Conservation (phyloP, 1,140 invertebrate genomes). For the Dendrolimus punctatus region DNA sequence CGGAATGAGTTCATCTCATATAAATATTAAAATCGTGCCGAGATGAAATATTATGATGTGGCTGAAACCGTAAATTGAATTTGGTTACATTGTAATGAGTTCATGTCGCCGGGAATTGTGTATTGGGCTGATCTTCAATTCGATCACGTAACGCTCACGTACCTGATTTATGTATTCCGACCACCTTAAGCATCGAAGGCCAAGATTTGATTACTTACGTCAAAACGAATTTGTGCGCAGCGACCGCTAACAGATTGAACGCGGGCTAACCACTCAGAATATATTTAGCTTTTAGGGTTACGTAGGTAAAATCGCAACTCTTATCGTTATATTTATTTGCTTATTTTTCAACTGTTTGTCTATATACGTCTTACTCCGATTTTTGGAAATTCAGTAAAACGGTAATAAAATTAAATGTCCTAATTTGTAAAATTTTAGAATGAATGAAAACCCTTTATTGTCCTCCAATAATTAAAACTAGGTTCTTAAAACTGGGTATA, state of each 20-base stretch:
- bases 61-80: slow-evolving; percentile 59
- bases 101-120: slow-evolving; percentile 53
- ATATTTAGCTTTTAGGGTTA: slow-evolving; percentile 13
- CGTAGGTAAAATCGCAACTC: not conserved
- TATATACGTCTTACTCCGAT: too few species aligned
- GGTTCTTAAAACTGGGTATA: too few species aligned
- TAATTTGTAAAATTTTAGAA: too few species aligned
- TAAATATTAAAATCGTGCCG: slow-evolving; percentile 31
- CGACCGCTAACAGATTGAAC: slow-evolving; percentile 30
- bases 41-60: slow-evolving; percentile 60
- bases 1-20: slow-evolving; percentile 27
- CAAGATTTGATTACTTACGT: slow-evolving; percentile 58
- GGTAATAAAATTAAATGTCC: too few species aligned
- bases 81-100: slow-evolving; percentile 67
- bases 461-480: too few species aligned
- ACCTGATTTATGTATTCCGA: slow-evolving; percentile 66
- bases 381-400: too few species aligned
- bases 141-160: slow-evolving; percentile 54
- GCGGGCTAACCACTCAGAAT: slow-evolving; percentile 11
- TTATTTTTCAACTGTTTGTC: not conserved
- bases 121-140: slow-evolving; percentile 61
- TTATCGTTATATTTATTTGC: not conserved
- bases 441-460: too few species aligned
- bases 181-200: slow-evolving; percentile 56
- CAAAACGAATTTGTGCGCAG: slow-evolving; percentile 34